phyloP scores from a whole-genome alignment of 1,140 invertebrate genomes.

The Argopecten irradians region DNA sequence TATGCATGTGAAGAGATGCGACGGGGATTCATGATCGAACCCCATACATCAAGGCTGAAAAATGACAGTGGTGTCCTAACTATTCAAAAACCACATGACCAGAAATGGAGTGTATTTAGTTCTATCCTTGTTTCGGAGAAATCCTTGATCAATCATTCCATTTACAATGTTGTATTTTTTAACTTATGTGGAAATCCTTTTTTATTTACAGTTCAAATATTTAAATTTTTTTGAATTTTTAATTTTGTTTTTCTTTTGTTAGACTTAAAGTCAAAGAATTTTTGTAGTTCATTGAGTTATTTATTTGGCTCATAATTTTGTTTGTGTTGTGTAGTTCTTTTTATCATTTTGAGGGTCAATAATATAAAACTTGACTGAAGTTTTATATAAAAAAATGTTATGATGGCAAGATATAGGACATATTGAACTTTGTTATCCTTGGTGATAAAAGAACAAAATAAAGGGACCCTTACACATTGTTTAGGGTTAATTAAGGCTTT shows the following conservation, averaged over 20 bases:
- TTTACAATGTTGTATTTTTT: constrained; percentile 12
- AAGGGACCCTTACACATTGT: not conserved
- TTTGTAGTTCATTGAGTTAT: constrained; percentile 18
- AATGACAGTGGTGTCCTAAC: not conserved
- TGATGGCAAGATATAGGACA: constrained; percentile 14
- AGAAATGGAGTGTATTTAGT: not conserved
- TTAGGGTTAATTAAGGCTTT: not conserved
- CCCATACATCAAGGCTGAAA: not conserved
- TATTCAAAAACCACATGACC: not conserved
- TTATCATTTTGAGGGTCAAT: not conserved
- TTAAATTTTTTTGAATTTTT: not conserved
- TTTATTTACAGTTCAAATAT: constrained; percentile 5
- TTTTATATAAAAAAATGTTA: not conserved
- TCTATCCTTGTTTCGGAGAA: not conserved
- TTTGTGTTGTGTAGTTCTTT: not conserved
- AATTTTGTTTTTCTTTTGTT: not conserved
- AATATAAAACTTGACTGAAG: not conserved
- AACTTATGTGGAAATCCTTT: not conserved
- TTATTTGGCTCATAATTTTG: not conserved
- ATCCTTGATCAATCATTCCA: constrained; percentile 16
- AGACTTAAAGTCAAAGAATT: constrained; percentile 8
- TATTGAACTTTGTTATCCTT: not conserved
- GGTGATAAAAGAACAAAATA: not conserved
- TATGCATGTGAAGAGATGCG: not conserved
- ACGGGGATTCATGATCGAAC: not conserved